Base-by-base conservation (phyloP, 2,797 vertebrate species). In the Melanotaenia parkinsoni region DNA sequence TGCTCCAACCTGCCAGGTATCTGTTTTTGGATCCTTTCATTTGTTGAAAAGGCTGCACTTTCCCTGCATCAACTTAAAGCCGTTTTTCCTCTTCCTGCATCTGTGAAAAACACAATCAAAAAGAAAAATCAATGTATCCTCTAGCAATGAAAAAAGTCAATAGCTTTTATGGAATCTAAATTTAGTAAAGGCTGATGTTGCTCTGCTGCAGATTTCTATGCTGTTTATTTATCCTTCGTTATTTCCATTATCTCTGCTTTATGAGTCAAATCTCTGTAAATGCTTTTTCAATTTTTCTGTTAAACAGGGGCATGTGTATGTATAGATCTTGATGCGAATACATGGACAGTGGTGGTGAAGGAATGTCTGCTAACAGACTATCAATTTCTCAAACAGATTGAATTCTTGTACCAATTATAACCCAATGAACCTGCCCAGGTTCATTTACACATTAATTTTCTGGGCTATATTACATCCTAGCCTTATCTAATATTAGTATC, bases 101-200 rank as follows among this genome's bases (percentile, higher is more conserved):
- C 84, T 82, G 86, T 76, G 72, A 79, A 88, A 89, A 89, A 85
- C 85, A 89, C 81, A 91, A 86, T 88, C 82, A 89, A 88, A 92
- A 74, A 53, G 74, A 84, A 91, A 91, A 92, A 90, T 91, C 86
- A 83, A 92, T 90, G 81, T 83, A 77, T 91, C 91, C 92, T 88
- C 76, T 77, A 93, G 91, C 91, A 81, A 84, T 83, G 63, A 75
- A 88, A 32, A 87, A 92, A 90, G 86, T 91, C 91, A 86, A 90
- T 91, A 88, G 63, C 80, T 81, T 89, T 87, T 89, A 86, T 85
- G 70, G 66, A 64, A 79, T 83, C 89, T 92, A 91, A 87, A 83
- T 91, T 88, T 92, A 88, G 87, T 50, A 67, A 8, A 1, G 64
- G 64, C 70, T 85, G 82, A 87, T 83, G 76, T 68, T 73, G 61